Evolutionary conservation across 2,888 invertebrate genomes (phyloP), one percentile per base, ranked within the genome.

Genomic region (Eupithecia subfuscata): DNA sequence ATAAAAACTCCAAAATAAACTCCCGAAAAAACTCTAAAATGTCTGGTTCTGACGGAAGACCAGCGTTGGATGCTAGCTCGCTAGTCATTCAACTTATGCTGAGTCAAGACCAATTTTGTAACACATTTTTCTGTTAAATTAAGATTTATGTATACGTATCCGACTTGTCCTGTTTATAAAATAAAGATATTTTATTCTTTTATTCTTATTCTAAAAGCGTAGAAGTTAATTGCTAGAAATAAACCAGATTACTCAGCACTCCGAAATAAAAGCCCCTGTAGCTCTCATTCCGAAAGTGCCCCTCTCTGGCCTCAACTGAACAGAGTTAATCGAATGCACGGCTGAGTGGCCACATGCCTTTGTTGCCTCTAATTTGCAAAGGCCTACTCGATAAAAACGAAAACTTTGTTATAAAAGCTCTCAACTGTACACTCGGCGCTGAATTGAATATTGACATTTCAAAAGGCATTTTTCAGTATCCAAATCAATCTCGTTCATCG

Each of bases 311-410:
- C 9, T 60, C 72, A 69, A 70, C 74, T 76, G 77, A 74, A 76
- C 63, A 78, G 76, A 80, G 77, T 76, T 84, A 85, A 85, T 84
- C 80, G 83, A 85, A 84, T 82, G 67, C 76, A 83, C 77, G 84
- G 83, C 60, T 75, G 79, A 83, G 75, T 81, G 85, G 71, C 60
- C 82, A 67, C 82, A 74, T 73, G 74, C 77, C 82, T 82, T 82
- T 83, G 82, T 82, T 75, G 65, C 68, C 18, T 63, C 71, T 76
- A 74, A 77, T 79, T 73, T 64, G 69, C 76, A 71, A 75, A 77
- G 70, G 70, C 71, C 77, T 80, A 74, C 78, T 78, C 75, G 75
- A 69, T 75, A 72, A 73, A 76, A 75, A 73, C 43, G 77, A 69
- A 75, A 77, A 75, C 68, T 70, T 68, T 69, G 73, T 77, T 70